Conservation (phyloP, 1,140 invertebrate species). For the Lepidotrigona ventralis region DNA sequence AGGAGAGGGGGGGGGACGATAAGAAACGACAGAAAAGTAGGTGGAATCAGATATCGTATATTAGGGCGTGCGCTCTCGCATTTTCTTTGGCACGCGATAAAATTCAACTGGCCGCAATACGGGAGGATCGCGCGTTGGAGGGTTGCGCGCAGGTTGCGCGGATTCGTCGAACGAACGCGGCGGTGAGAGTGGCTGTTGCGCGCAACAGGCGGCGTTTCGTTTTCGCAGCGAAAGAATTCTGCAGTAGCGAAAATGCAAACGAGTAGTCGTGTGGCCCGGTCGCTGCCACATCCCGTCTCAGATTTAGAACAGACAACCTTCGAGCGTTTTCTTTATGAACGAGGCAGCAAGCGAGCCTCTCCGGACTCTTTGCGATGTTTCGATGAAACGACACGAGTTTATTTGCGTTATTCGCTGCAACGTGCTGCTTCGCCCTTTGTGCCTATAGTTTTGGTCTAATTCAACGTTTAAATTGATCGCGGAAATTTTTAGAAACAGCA, state of each 20-base stretch:
- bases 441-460: not conserved
- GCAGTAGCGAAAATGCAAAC: slow-evolving; percentile 41
- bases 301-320: slow-evolving; percentile 63
- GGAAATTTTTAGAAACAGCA: no score
- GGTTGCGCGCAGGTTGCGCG: slow-evolving; percentile 5
- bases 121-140: not conserved
- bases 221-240: slow-evolving; percentile 46
- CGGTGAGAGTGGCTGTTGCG: not conserved
- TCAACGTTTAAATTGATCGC: not conserved
- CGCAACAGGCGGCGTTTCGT: slow-evolving; percentile 60
- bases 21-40: not conserved
- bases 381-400: slow-evolving; percentile 48
- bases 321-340: slow-evolving; percentile 50
- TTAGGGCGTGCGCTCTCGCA: not conserved
- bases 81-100: not conserved
- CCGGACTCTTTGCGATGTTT: slow-evolving; percentile 46
- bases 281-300: slow-evolving; percentile 22
- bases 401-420: slow-evolving; percentile 36
- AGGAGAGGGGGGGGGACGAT: not conserved
- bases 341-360: not conserved
- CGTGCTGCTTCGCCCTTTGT: not conserved
- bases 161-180: not conserved
- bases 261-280: not conserved
- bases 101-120: not conserved
- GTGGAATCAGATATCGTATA: not conserved